A percentile compares a stretch with the other conserved stretches of the same genome.
These are phyloP conservation scores for Mirza zaza DNA, from an alignment of 2,113 vertebrate species.

Conservation along the genomic window DNA sequence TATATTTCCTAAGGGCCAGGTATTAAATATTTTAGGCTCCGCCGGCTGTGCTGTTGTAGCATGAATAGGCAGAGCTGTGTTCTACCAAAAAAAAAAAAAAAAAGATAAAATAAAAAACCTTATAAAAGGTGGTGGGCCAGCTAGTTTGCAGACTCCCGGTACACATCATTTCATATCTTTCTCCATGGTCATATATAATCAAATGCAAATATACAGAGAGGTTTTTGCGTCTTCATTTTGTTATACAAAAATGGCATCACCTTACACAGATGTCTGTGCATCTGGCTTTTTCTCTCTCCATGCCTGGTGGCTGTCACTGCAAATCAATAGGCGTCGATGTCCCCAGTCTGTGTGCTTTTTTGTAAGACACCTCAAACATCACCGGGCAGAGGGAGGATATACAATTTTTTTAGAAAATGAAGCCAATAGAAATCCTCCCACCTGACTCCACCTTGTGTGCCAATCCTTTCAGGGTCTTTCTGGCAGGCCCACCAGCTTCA, in stretches of 20 bases:
- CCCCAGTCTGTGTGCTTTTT: neutral
- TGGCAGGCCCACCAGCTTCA: neutral
- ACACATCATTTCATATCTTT: neutral
- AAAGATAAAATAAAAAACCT: neutral
- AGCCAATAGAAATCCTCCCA: neutral
- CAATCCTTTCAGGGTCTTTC: neutral
- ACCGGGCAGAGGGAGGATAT: rapidly evolving
- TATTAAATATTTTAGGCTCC: neutral
- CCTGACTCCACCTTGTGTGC: neutral
- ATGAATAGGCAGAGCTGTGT: neutral
- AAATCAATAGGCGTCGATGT: neutral
- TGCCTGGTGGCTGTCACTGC: neutral
- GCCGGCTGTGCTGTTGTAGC: neutral
- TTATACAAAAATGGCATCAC: neutral
- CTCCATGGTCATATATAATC: neutral
- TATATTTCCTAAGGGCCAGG: neutral
- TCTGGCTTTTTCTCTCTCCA: neutral
- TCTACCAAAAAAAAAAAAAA: neutral
- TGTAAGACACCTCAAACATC: neutral
- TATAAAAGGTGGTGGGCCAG: neutral
- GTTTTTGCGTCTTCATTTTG: neutral
- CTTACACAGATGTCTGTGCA: rapidly evolving
- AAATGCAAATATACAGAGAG: rapidly evolving
- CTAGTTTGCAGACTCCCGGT: no score
- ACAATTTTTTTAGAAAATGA: neutral